Conservation (phyloP, 1,140 invertebrate genomes). For the Lasioglossum albipes region DNA sequence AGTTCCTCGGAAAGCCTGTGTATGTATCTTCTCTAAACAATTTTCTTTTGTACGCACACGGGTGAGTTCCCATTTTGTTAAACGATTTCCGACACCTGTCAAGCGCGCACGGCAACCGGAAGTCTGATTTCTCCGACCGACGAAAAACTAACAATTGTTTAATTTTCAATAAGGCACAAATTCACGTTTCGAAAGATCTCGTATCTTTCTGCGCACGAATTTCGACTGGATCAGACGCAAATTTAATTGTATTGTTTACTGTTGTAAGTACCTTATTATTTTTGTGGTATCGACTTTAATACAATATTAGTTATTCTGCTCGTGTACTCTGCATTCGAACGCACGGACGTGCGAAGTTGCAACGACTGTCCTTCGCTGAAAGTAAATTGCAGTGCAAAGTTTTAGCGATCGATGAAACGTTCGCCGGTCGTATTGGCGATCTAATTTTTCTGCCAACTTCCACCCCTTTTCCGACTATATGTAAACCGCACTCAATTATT, state of each 20-base stretch:
- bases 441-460: slow-evolving; percentile 10
- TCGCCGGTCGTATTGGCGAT: not conserved
- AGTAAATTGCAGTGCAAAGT: slow-evolving; percentile 19
- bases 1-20: too few species aligned
- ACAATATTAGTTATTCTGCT: not conserved
- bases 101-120: not conserved
- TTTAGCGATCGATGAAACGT: slow-evolving; percentile 24
- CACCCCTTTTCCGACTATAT: too few species aligned
- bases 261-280: too few species aligned
- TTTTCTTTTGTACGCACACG: too few species aligned
- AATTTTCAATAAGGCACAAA: slow-evolving; percentile 38
- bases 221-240: slow-evolving; percentile 34
- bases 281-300: not conserved
- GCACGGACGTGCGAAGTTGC: not conserved
- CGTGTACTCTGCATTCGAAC: slow-evolving; percentile 22
- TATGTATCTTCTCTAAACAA: too few species aligned
- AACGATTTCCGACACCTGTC: not conserved
- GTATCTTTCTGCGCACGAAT: slow-evolving; percentile 37
- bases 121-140: not conserved
- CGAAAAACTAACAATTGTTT: slow-evolving; percentile 3
- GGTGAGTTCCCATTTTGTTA: not conserved
- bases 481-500: too few species aligned
- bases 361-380: not conserved
- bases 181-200: slow-evolving; percentile 29
- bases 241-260: not conserved